Conservation (phyloP, 2,113 vertebrate genomes). For the Cheilinus undulatus region DNA sequence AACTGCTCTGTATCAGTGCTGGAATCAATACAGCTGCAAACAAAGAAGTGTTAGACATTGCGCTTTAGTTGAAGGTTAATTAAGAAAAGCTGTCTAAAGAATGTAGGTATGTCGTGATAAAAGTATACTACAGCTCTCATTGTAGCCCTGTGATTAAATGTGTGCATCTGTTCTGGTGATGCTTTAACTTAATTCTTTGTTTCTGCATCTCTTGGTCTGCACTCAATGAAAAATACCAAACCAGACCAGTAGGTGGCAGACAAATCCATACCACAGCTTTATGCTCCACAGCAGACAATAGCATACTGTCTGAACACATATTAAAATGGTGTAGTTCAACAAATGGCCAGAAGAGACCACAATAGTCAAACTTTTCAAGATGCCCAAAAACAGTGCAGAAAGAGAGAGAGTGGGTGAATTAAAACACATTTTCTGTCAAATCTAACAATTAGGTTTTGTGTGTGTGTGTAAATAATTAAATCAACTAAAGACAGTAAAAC, state of each 20-base stretch:
- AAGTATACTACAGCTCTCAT: not conserved
- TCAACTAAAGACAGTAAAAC: no score
- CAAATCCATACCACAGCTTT: not conserved
- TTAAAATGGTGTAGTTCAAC: slow-evolving; percentile 47
- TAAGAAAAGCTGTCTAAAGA: not conserved
- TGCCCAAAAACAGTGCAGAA: not conserved
- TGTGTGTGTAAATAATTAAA: no score
- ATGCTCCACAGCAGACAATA: no score
- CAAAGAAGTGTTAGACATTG: not conserved
- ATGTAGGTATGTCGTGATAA: not conserved
- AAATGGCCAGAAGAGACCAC: slow-evolving; percentile 62
- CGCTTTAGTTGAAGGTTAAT: not conserved
- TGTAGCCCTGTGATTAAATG: not conserved
- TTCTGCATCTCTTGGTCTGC: not conserved
- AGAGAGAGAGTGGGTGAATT: no score
- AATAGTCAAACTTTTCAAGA: slow-evolving; percentile 44
- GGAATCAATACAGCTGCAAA: slow-evolving; percentile 31
- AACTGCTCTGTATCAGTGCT: slow-evolving; percentile 44
- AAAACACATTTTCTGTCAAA: no score
- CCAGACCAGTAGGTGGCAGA: slow-evolving; percentile 62
- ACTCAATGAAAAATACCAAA: not conserved
- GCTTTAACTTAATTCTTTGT: not conserved
- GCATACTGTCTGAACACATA: not conserved
- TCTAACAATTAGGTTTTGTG: no score
- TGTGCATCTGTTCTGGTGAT: not conserved